Evolutionary conservation across 2,888 invertebrate genomes (phyloP).

Genomic region (Physocephala rufipes): DNA sequence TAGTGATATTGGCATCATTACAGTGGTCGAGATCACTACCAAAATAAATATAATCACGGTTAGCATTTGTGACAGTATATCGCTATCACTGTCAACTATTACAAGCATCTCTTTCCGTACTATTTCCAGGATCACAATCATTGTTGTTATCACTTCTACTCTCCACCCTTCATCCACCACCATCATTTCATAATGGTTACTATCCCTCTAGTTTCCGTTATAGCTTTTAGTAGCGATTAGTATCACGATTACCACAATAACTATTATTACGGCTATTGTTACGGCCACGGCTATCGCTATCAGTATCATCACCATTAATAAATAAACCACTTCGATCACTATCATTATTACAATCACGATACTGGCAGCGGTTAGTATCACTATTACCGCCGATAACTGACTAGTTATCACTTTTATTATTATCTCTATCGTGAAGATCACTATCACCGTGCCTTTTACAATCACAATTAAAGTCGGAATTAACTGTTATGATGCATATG

Average conservation of each 20-base stretch:
- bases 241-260: slow-evolving; percentile 18
- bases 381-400: no score
- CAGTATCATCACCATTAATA: background rate
- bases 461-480: no score
- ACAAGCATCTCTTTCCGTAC: slow-evolving; percentile 22
- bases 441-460: no score
- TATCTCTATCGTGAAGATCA: no score
- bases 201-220: slow-evolving; percentile 4
- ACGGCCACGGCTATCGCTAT: background rate
- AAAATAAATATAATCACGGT: slow-evolving; percentile 23
- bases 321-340: background rate
- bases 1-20: slow-evolving; percentile 23
- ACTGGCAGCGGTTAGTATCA: background rate
- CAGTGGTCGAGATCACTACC: slow-evolving; percentile 16
- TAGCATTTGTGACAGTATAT: slow-evolving; percentile 25
- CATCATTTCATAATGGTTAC: slow-evolving; percentile 21
- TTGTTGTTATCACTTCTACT: slow-evolving; percentile 20
- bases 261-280: background rate
- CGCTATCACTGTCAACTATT: slow-evolving; percentile 27
- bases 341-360: background rate
- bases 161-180: slow-evolving; percentile 24
- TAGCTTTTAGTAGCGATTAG: slow-evolving; percentile 17
- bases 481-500: no score
- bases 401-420: no score
- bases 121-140: slow-evolving; percentile 23